A percentile compares a stretch with the other conserved stretches of the same genome.
Evolutionary conservation across 2,888 invertebrate genomes (phyloP).

Genomic region (Calephelis perditalis): DNA sequence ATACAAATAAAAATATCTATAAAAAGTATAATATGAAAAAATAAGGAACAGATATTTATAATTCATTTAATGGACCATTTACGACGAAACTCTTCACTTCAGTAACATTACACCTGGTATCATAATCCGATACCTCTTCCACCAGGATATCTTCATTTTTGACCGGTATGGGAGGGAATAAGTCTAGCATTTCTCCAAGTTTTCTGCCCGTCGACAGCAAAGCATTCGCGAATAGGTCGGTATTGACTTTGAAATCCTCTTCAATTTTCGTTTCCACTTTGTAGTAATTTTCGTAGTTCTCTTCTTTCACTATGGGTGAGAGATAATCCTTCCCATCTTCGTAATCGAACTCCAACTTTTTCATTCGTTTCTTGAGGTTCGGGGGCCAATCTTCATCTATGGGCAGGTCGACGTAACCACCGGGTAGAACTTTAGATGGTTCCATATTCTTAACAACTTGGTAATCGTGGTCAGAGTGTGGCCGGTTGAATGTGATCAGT

Average conservation of each 20-base stretch:
- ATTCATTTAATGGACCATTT: conserved; percentile 48
- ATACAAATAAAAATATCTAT: conserved; percentile 26
- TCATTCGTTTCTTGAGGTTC: conserved; percentile 67
- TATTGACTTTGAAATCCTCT: conserved; percentile 39
- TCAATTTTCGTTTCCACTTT: conserved; percentile 47
- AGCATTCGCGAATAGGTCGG: conserved; percentile 49
- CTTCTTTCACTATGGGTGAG: conserved; percentile 60
- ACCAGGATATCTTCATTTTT: conserved; percentile 60
- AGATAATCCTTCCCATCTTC: conserved; percentile 61
- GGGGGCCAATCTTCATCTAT: conserved; percentile 80
- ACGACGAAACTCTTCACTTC: conserved; percentile 65
- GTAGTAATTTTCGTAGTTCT: conserved; percentile 56
- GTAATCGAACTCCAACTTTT: conserved; percentile 63
- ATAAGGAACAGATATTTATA: conserved; percentile 34
- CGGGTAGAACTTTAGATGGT: conserved; percentile 43
- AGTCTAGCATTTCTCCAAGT: conserved; percentile 57
- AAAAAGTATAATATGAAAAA: conserved; percentile 36
- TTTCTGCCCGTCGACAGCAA: conserved; percentile 59
- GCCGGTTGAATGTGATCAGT: conserved; percentile 75
- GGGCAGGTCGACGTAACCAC: conserved; percentile 76
- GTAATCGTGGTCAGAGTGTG: conserved; percentile 71
- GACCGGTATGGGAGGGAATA: conserved; percentile 58
- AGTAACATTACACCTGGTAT: conserved; percentile 48
- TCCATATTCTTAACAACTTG: conserved; percentile 58
- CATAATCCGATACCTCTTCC: conserved; percentile 63